These are phyloP conservation scores for Heliconius congener DNA, from an alignment of 1,140 invertebrate genomes.

Conservation along the genomic window DNA sequence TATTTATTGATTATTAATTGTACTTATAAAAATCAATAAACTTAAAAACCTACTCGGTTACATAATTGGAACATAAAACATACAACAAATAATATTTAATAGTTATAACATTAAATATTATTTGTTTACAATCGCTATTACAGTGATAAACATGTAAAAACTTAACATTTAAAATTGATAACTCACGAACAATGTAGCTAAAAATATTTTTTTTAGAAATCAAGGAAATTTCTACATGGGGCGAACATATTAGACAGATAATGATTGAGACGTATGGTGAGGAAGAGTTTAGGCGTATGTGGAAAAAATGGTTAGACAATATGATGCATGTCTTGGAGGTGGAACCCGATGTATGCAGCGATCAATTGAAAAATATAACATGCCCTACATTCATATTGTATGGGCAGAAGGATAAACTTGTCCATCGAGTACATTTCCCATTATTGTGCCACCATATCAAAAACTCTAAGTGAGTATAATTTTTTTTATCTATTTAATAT, in stretches of 20 bases:
- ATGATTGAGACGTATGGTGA: slow-evolving; percentile 89
- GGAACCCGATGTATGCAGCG: slow-evolving; percentile 86
- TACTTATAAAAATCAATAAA: too few species aligned
- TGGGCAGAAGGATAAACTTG: slow-evolving; percentile 89
- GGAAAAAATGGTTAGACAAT: slow-evolving; percentile 88
- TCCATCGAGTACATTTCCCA: slow-evolving; percentile 86
- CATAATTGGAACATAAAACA: too few species aligned
- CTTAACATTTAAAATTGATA: too few species aligned
- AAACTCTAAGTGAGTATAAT: slow-evolving; percentile 81
- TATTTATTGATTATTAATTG: too few species aligned
- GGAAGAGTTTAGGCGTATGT: slow-evolving; percentile 86
- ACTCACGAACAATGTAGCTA: too few species aligned
- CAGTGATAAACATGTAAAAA: background rate
- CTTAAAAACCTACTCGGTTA: too few species aligned
- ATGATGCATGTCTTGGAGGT: slow-evolving; percentile 47
- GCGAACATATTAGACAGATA: slow-evolving; percentile 88
- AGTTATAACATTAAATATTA: too few species aligned
- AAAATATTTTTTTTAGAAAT: slow-evolving; percentile 66
- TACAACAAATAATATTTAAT: too few species aligned
- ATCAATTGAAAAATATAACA: slow-evolving; percentile 83
- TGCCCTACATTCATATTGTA: slow-evolving; percentile 92
- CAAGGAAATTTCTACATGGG: slow-evolving; percentile 89
- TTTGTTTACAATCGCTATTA: background rate
- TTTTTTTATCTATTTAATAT: too few species aligned
- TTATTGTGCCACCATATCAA: slow-evolving; percentile 85